Evolutionary conservation across 2,888 invertebrate species (phyloP).

Genomic region (Tetrapedia diversipes): DNA sequence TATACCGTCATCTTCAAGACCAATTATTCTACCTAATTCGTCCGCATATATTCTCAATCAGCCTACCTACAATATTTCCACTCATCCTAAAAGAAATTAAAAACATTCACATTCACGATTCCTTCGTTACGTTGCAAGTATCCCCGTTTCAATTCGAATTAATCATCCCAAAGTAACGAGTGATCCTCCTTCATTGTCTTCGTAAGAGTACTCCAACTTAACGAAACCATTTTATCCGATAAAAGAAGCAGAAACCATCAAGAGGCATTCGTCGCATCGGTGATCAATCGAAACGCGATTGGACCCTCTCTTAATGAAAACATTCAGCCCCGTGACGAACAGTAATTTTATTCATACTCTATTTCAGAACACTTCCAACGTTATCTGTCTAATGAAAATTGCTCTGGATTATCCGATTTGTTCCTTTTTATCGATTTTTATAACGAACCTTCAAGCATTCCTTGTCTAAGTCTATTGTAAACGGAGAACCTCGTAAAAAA

Average conservation of each 20-base stretch:
- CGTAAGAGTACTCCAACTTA: slow-evolving; percentile 6
- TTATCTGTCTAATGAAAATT: not conserved
- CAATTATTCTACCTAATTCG: not conserved
- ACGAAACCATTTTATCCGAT: slow-evolving; percentile 11
- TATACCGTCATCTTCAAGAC: not conserved
- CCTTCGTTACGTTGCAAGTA: slow-evolving; percentile 1
- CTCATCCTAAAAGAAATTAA: not conserved
- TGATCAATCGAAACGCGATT: slow-evolving; percentile 10
- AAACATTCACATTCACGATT: not conserved
- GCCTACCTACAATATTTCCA: not conserved
- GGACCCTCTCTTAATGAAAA: slow-evolving; percentile 23
- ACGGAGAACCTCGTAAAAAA: slow-evolving; percentile 1
- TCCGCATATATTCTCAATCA: not conserved
- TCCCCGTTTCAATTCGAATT: not conserved
- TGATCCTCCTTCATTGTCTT: not conserved
- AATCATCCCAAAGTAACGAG: slow-evolving; percentile 16
- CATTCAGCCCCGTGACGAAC: slow-evolving; percentile 20
- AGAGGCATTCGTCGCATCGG: slow-evolving; percentile 12
- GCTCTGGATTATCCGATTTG: not conserved
- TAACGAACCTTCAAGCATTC: not conserved
- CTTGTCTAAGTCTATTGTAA: slow-evolving; percentile 14
- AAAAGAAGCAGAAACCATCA: slow-evolving; percentile 1
- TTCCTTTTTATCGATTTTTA: slow-evolving; percentile 7
- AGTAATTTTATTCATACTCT: slow-evolving; percentile 34
- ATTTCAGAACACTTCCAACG: not conserved